Conservation (phyloP, 1,140 invertebrate species). For the Mya arenaria region DNA sequence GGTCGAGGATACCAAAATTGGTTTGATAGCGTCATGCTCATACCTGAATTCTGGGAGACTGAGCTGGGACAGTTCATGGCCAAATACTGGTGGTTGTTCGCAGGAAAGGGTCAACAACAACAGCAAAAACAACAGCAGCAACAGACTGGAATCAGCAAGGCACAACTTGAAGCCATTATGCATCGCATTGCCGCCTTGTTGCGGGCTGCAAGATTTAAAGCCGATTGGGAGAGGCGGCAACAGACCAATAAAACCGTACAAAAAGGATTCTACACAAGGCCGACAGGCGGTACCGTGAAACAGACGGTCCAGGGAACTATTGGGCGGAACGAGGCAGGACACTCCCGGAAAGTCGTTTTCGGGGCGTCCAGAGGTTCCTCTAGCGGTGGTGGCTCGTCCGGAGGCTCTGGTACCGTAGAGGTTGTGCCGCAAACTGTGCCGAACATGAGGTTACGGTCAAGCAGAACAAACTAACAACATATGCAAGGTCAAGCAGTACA, state of each 20-base stretch:
- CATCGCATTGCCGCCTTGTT: conserved; percentile 14
- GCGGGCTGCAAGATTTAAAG: conserved; percentile 1
- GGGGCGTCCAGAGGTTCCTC: neutral
- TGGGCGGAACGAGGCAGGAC: conserved; percentile 26
- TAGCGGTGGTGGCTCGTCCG: neutral
- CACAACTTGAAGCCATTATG: neutral
- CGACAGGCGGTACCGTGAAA: neutral
- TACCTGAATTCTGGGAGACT: neutral
- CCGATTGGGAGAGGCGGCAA: conserved; percentile 17
- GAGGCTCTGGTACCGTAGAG: neutral
- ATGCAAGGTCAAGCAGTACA: no score
- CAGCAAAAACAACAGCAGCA: neutral
- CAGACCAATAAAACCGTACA: neutral
- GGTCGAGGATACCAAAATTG: neutral
- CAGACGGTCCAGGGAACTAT: conserved; percentile 39
- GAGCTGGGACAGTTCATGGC: neutral
- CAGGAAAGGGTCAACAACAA: neutral
- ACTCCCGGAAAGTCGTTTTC: neutral
- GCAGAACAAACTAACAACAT: no score
- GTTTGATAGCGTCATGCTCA: neutral
- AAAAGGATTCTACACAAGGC: conserved; percentile 5
- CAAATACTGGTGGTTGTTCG: neutral
- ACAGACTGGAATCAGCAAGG: neutral
- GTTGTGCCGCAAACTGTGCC: no score
- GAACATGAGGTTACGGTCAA: no score